Percentiles rank a stretch among this genome's conserved stretches.
phyloP scores from a whole-genome alignment of 2,797 vertebrate genomes.

The Neoniphon sammara region DNA sequence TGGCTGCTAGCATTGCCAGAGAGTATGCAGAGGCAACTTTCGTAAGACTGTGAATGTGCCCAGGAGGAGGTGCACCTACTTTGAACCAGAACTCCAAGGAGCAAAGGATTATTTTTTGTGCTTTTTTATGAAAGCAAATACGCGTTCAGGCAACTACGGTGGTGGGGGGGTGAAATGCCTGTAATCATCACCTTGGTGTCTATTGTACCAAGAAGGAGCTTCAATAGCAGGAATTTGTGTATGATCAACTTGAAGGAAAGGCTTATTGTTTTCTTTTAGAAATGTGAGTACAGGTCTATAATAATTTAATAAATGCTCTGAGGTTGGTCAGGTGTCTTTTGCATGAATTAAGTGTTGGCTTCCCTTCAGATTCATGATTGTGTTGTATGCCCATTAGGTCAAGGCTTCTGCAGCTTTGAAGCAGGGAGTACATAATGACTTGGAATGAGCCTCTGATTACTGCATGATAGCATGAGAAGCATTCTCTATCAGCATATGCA shows the following conservation, averaged over 20 bases:
- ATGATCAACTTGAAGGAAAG: not conserved
- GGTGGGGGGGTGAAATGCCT: conserved; percentile 7
- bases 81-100: conserved; percentile 51
- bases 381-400: conserved; percentile 12
- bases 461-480: conserved; percentile 13
- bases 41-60: conserved; percentile 48
- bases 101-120: conserved; percentile 26
- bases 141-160: conserved; percentile 32
- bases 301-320: conserved; percentile 5
- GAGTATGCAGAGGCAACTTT: conserved; percentile 58
- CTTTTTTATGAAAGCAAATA: conserved; percentile 23
- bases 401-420: conserved; percentile 18
- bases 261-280: not conserved
- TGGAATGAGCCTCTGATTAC: conserved; percentile 12
- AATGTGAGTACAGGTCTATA: not conserved
- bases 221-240: not conserved
- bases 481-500: not conserved
- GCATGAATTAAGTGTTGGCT: conserved; percentile 1
- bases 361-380: conserved; percentile 13
- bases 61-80: conserved; percentile 35
- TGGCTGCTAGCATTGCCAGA: conserved; percentile 61
- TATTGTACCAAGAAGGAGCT: conserved; percentile 23
- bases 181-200: conserved; percentile 44
- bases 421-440: conserved; percentile 10
- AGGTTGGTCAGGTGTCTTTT: conserved; percentile 1